Percentiles rank a stretch among this genome's conserved stretches.
Evolutionary conservation across 2,113 vertebrate genomes (phyloP).

Genomic region (Hystrix cristata): DNA sequence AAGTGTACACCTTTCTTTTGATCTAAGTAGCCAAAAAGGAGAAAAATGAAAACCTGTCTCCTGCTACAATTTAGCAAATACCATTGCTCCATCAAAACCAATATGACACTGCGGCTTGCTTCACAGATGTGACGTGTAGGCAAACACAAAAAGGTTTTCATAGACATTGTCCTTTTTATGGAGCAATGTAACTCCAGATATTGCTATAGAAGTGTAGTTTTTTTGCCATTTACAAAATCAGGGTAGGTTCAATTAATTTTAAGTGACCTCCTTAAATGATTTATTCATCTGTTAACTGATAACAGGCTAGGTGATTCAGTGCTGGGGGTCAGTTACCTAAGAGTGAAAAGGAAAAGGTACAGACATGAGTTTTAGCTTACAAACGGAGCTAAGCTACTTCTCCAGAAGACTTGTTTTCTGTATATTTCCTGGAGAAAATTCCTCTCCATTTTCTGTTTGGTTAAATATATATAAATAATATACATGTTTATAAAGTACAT

Average conservation of each 20-base stretch:
- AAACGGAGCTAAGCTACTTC: neutral
- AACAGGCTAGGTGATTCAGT: neutral
- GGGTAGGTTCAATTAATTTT: conserved; percentile 26
- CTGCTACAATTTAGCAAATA: conserved; percentile 71
- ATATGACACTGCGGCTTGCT: neutral
- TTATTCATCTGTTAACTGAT: conserved; percentile 52
- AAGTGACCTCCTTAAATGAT: neutral
- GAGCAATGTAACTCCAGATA: neutral
- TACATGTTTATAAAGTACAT: neutral
- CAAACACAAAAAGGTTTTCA: neutral
- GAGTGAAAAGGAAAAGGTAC: neutral
- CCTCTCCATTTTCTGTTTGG: neutral
- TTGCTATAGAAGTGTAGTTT: neutral
- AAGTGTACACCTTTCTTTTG: conserved; percentile 89
- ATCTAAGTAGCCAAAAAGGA: conserved; percentile 81
- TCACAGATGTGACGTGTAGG: neutral
- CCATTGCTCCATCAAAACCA: conserved; percentile 48
- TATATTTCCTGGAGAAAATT: conserved; percentile 33
- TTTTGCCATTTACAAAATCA: conserved; percentile 25
- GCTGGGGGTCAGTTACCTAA: neutral
- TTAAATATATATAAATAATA: neutral
- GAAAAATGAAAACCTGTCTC: conserved; percentile 64
- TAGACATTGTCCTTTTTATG: conserved; percentile 13
- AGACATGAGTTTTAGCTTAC: neutral
- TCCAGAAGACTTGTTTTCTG: neutral